phyloP scores from a whole-genome alignment of 2,797 vertebrate genomes.

The Adelosebastes latens region DNA sequence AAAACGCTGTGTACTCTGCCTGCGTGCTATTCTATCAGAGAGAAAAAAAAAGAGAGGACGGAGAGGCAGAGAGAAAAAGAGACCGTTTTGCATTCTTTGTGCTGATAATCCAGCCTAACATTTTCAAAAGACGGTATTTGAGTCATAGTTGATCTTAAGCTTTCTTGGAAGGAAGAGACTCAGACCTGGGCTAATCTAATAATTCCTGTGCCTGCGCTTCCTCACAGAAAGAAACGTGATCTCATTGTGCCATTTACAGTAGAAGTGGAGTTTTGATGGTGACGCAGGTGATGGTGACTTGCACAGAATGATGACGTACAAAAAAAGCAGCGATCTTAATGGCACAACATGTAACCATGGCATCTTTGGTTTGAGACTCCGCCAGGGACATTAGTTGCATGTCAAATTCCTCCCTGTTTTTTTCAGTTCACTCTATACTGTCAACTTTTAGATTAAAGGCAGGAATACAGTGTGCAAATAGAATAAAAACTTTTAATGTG shows the following conservation, averaged over 20 bases:
- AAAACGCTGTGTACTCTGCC: slow-evolving; percentile 55
- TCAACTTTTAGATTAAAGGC: neutral
- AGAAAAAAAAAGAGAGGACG: slow-evolving; percentile 22
- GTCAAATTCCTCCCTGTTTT: neutral
- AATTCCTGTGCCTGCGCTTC: slow-evolving; percentile 31
- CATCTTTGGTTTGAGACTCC: neutral
- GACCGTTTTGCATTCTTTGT: slow-evolving; percentile 47
- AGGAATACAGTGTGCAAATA: neutral
- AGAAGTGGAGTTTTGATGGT: neutral
- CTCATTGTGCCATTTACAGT: slow-evolving; percentile 26
- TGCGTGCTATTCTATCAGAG: slow-evolving; percentile 18
- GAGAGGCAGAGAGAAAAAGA: slow-evolving; percentile 29
- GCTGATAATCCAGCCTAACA: slow-evolving; percentile 55
- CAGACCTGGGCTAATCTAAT: slow-evolving; percentile 53
- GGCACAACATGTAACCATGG: neutral
- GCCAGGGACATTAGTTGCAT: neutral
- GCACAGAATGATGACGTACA: neutral
- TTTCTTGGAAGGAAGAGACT: slow-evolving; percentile 61
- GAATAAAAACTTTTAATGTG: neutral
- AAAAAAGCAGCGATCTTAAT: neutral
- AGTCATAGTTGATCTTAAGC: slow-evolving; percentile 72
- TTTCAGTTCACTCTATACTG: neutral
- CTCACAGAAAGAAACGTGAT: slow-evolving; percentile 25
- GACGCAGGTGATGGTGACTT: neutral
- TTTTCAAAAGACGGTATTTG: slow-evolving; percentile 48